Evolutionary conservation across 2,888 invertebrate species (phyloP).

Genomic region (Trichogramma evanescens): DNA sequence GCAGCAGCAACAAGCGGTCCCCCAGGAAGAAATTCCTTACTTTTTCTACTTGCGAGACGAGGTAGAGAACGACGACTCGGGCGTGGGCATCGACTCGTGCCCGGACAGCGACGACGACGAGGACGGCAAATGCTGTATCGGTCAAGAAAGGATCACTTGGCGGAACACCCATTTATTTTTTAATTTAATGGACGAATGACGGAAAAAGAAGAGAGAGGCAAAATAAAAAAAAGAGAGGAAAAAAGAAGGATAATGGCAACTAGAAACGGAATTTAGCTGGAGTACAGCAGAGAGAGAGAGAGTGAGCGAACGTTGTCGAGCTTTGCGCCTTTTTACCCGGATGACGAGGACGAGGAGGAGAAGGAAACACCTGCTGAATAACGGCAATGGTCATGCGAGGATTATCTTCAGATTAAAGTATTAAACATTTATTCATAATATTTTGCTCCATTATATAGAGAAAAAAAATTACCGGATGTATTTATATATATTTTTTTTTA

Average conservation of each 20-base stretch:
- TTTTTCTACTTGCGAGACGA: slow-evolving; percentile 27
- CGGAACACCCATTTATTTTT: slow-evolving; percentile 27
- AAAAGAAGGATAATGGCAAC: not conserved
- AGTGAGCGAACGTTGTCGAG: not conserved
- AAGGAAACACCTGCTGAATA: too few species aligned
- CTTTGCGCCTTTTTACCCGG: too few species aligned
- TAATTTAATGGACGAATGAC: slow-evolving; percentile 29
- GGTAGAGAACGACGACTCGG: slow-evolving; percentile 27
- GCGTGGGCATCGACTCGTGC: too few species aligned
- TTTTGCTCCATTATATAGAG: too few species aligned
- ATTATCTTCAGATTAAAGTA: too few species aligned
- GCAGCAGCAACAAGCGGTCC: slow-evolving; percentile 14
- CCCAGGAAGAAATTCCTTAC: slow-evolving; percentile 27
- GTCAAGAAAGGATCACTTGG: slow-evolving; percentile 28
- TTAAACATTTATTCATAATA: too few species aligned
- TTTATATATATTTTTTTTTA: too few species aligned
- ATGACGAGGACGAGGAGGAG: too few species aligned
- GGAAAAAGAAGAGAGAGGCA: not conserved
- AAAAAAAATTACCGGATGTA: too few species aligned
- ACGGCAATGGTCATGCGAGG: too few species aligned
- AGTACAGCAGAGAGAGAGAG: not conserved
- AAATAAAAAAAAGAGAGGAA: not conserved
- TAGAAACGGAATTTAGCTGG: too few species aligned
- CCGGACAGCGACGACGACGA: slow-evolving; percentile 11
- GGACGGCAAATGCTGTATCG: slow-evolving; percentile 19